phyloP scores from a whole-genome alignment of 2,113 vertebrate species.

The Scopus umbretta region DNA sequence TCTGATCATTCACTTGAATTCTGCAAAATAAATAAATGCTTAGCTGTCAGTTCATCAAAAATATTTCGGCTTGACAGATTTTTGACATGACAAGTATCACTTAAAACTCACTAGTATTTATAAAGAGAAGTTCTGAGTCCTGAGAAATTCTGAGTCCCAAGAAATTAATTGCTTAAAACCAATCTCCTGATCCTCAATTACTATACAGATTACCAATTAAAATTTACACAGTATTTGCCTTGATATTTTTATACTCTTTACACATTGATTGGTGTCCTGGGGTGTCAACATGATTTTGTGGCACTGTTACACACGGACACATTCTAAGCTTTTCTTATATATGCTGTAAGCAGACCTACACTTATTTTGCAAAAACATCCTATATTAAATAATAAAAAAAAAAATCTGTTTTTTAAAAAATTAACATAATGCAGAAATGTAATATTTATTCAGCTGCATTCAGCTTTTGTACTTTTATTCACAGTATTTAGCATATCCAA shows the following conservation, averaged over 20 bases:
- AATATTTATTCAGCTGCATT: not conserved
- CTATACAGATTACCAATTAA: not conserved
- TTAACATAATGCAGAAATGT: not conserved
- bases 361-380: not conserved
- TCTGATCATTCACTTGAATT: conserved; percentile 92
- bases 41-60: not conserved
- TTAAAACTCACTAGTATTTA: not conserved
- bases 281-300: not conserved
- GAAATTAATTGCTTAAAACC: not conserved
- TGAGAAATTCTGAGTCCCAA: not conserved
- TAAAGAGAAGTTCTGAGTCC: not conserved
- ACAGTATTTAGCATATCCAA: not conserved
- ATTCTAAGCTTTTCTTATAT: not conserved
- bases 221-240: not conserved
- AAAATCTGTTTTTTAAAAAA: fast-evolving
- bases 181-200: not conserved
- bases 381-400: not conserved
- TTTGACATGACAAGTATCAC: not conserved
- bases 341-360: not conserved
- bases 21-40: conserved; percentile 65
- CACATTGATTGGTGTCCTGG: not conserved
- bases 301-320: not conserved
- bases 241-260: not conserved
- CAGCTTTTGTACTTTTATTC: not conserved
- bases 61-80: not conserved